Evolutionary conservation across 2,888 invertebrate species (phyloP).

Genomic region (Thecophora atra): DNA sequence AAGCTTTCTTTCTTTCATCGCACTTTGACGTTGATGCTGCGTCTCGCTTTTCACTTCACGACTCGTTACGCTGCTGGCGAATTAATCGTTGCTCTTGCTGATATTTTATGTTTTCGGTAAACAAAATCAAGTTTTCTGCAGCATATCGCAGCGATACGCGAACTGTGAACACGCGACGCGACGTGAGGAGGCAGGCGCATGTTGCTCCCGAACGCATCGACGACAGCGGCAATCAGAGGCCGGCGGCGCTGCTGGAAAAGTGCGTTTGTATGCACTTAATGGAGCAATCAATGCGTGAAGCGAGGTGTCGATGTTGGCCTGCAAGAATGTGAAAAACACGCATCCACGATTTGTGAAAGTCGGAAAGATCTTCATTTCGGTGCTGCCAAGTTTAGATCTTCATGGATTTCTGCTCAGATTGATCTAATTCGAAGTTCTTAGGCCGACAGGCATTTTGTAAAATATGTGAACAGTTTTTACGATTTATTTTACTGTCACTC

Average conservation of each 20-base stretch:
- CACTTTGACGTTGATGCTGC: not conserved
- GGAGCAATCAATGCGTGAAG: not conserved
- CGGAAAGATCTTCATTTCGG: no score
- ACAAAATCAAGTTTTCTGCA: conserved; percentile 14
- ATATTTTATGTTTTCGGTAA: not conserved
- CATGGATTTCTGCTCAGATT: no score
- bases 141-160: not conserved
- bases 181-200: not conserved
- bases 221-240: not conserved
- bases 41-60: no score
- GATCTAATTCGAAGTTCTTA: no score
- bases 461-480: no score
- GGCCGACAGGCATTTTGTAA: no score
- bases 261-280: not conserved
- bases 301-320: not conserved
- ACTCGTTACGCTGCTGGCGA: not conserved
- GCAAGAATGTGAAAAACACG: no score
- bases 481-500: no score
- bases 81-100: not conserved
- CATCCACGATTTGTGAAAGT: no score
- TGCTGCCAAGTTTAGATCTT: no score
- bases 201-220: not conserved
- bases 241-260: not conserved
- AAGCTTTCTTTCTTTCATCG: conserved; percentile 14
- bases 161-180: not conserved